A percentile compares a stretch with the other conserved stretches of the same genome.
Evolutionary conservation across 1,140 invertebrate species (phyloP).

Genomic region (Neodiprion lecontei): DNA sequence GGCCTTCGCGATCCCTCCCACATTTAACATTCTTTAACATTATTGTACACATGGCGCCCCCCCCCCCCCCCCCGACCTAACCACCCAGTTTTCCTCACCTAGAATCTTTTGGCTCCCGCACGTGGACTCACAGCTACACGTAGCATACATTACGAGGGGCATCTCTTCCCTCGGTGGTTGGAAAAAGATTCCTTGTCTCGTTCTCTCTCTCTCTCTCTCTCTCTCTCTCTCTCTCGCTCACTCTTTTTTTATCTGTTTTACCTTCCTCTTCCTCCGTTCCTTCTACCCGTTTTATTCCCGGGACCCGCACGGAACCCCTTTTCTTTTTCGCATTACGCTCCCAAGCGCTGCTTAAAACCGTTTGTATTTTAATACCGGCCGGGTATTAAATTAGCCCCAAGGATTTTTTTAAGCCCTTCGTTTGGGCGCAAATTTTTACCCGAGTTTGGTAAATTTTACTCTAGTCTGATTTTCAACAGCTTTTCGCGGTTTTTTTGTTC

Average conservation of each 20-base stretch:
- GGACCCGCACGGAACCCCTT: not conserved
- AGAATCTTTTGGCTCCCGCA: not conserved
- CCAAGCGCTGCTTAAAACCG: not conserved
- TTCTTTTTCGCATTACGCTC: constrained; percentile 14
- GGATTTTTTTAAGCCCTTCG: not conserved
- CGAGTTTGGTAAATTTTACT: not conserved
- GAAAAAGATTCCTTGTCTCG: constrained; percentile 11
- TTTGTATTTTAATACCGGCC: constrained; percentile 12
- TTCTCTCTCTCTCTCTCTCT: constrained; percentile 10
- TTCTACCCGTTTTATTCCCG: constrained; percentile 26
- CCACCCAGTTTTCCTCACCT: not conserved
- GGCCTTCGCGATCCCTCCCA: constrained; percentile 38
- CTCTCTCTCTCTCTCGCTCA: constrained; percentile 36
- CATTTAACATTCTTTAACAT: constrained; percentile 63
- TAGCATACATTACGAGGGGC: constrained; percentile 1
- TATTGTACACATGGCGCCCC: constrained; percentile 61
- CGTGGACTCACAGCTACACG: not conserved
- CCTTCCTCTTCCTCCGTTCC: constrained; percentile 30
- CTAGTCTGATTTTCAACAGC: not conserved
- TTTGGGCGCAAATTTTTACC: not conserved
- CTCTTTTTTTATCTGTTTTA: constrained; percentile 44
- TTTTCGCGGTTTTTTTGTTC: not conserved
- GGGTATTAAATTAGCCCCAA: not conserved
- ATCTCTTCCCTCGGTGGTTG: not conserved
- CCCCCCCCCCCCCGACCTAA: constrained; percentile 13